phyloP scores from a whole-genome alignment of 2,797 vertebrate species.

The Neopelma chrysocephalum region DNA sequence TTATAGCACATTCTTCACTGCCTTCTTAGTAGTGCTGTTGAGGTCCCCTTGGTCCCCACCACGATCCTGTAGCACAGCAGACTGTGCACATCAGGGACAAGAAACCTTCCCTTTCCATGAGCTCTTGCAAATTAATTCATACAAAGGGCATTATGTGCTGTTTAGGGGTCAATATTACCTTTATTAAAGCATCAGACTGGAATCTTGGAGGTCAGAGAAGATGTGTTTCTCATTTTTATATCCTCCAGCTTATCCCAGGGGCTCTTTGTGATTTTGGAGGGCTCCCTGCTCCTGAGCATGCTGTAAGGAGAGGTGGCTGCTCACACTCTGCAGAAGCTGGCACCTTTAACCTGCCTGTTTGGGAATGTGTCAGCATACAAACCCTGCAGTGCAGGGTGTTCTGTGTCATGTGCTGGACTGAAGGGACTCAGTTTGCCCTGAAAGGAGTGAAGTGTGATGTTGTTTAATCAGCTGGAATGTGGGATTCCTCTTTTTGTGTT shows the following conservation, averaged over 20 bases:
- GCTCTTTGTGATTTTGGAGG: background rate
- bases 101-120: background rate
- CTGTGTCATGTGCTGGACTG: background rate
- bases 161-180: background rate
- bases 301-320: background rate
- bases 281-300: background rate
- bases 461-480: background rate
- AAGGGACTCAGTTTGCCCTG: background rate
- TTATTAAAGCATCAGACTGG: background rate
- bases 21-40: background rate
- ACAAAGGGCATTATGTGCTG: accelerated
- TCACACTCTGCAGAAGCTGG: accelerated
- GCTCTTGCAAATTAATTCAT: background rate
- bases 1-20: background rate
- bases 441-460: background rate
- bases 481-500: background rate
- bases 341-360: background rate
- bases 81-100: background rate
- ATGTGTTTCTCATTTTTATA: background rate
- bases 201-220: background rate
- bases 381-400: background rate
- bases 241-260: background rate
- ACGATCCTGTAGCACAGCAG: accelerated
- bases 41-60: background rate
- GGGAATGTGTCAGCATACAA: background rate